A percentile compares a stretch with the other conserved stretches of the same genome.
Conservation (phyloP, 2,797 vertebrate species). For the Arrhamphus sclerolepis region DNA sequence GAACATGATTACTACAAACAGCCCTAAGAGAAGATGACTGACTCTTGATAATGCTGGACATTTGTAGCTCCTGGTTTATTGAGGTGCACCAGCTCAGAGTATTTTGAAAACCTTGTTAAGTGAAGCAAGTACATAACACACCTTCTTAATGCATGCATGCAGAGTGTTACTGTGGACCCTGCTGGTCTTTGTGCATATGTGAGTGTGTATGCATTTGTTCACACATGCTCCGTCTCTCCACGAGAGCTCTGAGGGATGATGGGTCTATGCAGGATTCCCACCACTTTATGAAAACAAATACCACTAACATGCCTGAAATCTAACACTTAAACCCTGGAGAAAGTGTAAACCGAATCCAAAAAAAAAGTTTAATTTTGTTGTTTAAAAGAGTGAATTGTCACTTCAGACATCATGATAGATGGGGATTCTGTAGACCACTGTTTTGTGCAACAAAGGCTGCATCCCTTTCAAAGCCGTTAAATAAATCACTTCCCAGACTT, state of each 20-base stretch:
- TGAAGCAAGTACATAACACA: constrained; percentile 22
- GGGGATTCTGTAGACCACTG: constrained; percentile 10
- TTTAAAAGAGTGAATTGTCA: constrained; percentile 25
- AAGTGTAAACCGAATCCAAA: constrained; percentile 10
- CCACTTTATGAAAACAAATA: background rate
- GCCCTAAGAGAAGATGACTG: constrained; percentile 5
- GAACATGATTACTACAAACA: background rate
- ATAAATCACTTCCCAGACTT: constrained; percentile 34
- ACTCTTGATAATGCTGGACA: constrained; percentile 29
- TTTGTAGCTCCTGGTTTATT: constrained; percentile 23
- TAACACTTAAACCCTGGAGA: constrained; percentile 6
- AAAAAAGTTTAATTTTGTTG: constrained; percentile 13
- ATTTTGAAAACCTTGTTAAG: constrained; percentile 29
- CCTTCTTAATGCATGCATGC: constrained; percentile 43
- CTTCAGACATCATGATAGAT: constrained; percentile 19
- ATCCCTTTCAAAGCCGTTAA: constrained; percentile 17
- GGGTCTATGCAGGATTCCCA: constrained; percentile 19
- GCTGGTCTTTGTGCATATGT: constrained; percentile 17
- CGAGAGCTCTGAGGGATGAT: constrained; percentile 30
- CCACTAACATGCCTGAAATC: background rate
- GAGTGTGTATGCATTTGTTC: constrained; percentile 26
- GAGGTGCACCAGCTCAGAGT: constrained; percentile 23
- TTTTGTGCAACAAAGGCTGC: constrained; percentile 16
- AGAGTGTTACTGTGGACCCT: constrained; percentile 29
- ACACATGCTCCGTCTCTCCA: constrained; percentile 22